Percentiles rank a stretch among this genome's conserved stretches.
Conservation (phyloP, 2,113 vertebrate genomes). For the Indri indri region DNA sequence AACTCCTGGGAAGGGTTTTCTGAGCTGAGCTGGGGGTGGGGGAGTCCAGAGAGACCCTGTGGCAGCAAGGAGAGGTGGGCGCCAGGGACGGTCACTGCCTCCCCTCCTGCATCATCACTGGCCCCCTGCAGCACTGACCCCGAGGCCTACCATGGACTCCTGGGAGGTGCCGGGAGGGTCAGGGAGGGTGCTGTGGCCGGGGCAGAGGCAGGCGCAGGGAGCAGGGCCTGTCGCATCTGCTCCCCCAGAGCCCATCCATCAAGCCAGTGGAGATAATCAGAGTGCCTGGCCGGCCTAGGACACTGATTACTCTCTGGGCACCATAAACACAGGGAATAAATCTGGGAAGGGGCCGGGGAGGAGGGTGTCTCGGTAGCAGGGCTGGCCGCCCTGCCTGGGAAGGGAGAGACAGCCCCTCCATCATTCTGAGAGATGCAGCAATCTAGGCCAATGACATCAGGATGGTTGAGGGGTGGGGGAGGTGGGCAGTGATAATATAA, state of each 20-base stretch:
- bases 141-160: not conserved
- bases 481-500: constrained; percentile 50
- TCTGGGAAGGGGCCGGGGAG: constrained; percentile 80
- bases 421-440: constrained; percentile 82
- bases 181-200: not conserved
- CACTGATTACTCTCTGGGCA: constrained; percentile 76
- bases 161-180: not conserved
- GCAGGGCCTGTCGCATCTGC: not conserved
- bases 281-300: constrained; percentile 69
- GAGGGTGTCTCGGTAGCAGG: constrained; percentile 75
- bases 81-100: not conserved
- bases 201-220: not conserved
- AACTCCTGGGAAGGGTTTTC: not conserved
- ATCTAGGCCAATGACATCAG: constrained; percentile 79
- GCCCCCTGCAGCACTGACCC: not conserved
- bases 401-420: constrained; percentile 76
- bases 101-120: not conserved
- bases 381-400: constrained; percentile 80
- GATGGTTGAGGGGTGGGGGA: constrained; percentile 25
- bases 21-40: not conserved
- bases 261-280: constrained; percentile 82
- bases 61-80: not conserved
- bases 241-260: constrained; percentile 76
- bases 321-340: constrained; percentile 81
- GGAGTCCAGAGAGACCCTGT: not conserved